Base-by-base conservation (phyloP, 2,797 vertebrate species). In the Anomalospiza imberbis region DNA sequence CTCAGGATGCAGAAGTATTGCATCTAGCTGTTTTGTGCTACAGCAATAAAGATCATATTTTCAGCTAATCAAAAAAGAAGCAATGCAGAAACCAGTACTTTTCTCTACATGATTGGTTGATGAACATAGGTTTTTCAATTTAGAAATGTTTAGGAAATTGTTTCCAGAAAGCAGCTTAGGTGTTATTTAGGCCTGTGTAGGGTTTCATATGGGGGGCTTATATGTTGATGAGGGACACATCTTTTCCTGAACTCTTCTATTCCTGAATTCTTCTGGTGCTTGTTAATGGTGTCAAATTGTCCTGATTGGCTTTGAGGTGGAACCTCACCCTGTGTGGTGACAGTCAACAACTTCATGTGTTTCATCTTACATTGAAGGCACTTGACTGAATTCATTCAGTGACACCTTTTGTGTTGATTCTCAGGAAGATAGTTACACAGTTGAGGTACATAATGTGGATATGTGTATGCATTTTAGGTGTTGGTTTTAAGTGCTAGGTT, bases 101-200 rank as follows among this genome's bases (percentile, higher is more conserved):
- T 47, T 50, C 36, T 77, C 29, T 68, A 44, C 40, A 9, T 18
- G 61, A 17, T 22, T 78, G 9, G 76, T 93, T 87, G 81, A 44
- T 36, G 47, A 94, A 85, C 25, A 2, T 71, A 55, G 38, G 24
- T 90, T 77, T 87, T 77, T 55, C 1, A 0, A 17, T 91, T 83
- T 93, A 71, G 74, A 84, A 79, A 48, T 40, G 31, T 89, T 85
- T 54, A 90, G 76, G 57, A 96, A 94, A 94, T 80, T 8, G 28
- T 85, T 91, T 96, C 82, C 90, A 94, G 78, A 95, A 85, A 70
- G 71, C 31, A 73, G 44, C 38, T 68, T 51, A 22, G 22, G 29
- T 4, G 1, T 80, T 51, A 10, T 5, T 91, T 53, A 61, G 38
- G 22, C 44, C 32, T 54, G 2, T 42, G 34, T 22, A 65, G 57